Conservation (phyloP, 2,888 invertebrate genomes). For the Stenotaenia linearis region DNA sequence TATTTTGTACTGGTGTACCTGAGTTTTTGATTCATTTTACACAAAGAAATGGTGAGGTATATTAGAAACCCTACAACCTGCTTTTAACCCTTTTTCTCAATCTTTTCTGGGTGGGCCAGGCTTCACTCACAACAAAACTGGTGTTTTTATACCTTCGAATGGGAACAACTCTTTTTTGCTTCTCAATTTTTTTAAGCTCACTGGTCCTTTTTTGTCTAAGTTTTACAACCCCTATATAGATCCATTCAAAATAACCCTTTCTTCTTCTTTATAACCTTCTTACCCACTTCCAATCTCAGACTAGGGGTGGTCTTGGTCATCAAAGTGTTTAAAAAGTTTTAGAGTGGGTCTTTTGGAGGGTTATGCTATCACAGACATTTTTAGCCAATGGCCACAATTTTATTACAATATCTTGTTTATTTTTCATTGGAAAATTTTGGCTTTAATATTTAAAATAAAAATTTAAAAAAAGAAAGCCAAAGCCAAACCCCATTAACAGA, state of each 20-base stretch:
- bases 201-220: constrained; percentile 3
- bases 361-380: constrained; percentile 1
- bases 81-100: not conserved
- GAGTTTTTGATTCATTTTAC: not conserved
- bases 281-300: constrained; percentile 12
- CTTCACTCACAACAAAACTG: not conserved
- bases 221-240: constrained; percentile 10
- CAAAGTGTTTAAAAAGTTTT: not conserved
- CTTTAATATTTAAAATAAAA: not conserved
- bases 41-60: not conserved
- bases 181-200: not conserved
- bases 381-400: not conserved
- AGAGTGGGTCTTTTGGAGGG: not conserved
- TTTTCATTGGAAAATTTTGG: not conserved
- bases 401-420: no score
- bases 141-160: not conserved
- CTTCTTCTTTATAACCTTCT: not conserved
- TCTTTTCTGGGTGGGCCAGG: not conserved
- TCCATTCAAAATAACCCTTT: constrained; percentile 17
- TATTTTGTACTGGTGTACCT: not conserved
- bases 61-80: not conserved
- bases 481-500: not conserved
- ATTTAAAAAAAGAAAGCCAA: not conserved
- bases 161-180: not conserved
- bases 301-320: constrained; percentile 2